A percentile compares a stretch with the other conserved stretches of the same genome.
These are phyloP conservation scores for Pogonocherus hispidulus DNA, from an alignment of 2,888 invertebrate species.

Conservation along the genomic window DNA sequence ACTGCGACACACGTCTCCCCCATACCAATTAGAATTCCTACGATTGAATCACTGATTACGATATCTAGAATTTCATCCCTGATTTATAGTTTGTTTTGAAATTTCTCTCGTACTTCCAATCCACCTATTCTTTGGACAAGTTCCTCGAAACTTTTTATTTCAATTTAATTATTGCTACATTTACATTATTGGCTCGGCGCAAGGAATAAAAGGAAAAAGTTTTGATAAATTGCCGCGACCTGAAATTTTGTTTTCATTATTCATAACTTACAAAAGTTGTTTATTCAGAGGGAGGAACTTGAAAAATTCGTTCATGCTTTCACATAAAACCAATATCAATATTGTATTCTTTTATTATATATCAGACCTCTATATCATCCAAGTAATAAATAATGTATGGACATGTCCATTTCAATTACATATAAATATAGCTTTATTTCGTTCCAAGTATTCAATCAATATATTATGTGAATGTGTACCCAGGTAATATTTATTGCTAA, in stretches of 20 bases:
- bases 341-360: conserved; percentile 64
- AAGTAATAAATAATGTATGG: conserved; percentile 26
- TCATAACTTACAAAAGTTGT: conserved; percentile 59
- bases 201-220: conserved; percentile 33
- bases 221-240: conserved; percentile 56
- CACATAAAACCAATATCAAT: conserved; percentile 66
- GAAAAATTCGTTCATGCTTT: conserved; percentile 65
- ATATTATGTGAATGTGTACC: background rate
- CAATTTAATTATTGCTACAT: conserved; percentile 43
- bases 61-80: conserved; percentile 44
- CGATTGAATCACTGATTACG: conserved; percentile 67
- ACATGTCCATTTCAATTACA: conserved; percentile 25
- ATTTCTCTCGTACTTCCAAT: conserved; percentile 42
- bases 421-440: background rate
- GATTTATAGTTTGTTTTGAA: conserved; percentile 48
- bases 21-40: conserved; percentile 68
- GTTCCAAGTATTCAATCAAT: conserved; percentile 3
- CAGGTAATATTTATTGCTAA: too few species aligned
- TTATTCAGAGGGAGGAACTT: conserved; percentile 62
- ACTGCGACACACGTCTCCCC: conserved; percentile 65
- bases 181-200: conserved; percentile 29
- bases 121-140: conserved; percentile 35
- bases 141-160: conserved; percentile 40
- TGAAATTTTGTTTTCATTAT: conserved; percentile 62
- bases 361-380: conserved; percentile 48